These are phyloP conservation scores for Chirona hameri DNA, from an alignment of 2,888 invertebrate genomes.

Conservation along the genomic window DNA sequence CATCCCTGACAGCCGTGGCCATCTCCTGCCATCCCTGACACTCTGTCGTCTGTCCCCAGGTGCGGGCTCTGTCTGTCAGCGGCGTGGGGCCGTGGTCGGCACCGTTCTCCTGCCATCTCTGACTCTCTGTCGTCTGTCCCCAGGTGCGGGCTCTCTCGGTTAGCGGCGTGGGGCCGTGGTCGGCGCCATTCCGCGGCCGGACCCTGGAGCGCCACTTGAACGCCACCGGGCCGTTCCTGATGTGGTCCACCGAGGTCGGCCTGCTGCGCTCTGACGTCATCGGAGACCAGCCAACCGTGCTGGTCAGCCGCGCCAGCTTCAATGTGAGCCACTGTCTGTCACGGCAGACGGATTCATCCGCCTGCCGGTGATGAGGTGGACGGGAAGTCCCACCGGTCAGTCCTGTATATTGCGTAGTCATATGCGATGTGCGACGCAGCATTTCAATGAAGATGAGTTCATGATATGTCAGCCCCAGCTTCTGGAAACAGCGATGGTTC, in stretches of 20 bases:
- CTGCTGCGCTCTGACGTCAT: conserved; percentile 76
- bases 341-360: not conserved
- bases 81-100: conserved; percentile 78
- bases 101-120: no score
- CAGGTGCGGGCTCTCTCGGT: conserved; percentile 58
- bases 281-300: conserved; percentile 67
- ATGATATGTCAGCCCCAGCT: no score
- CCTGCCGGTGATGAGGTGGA: no score
- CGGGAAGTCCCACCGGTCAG: no score
- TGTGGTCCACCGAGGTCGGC: conserved; percentile 73
- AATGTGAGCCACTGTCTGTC: conserved; percentile 46
- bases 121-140: no score
- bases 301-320: conserved; percentile 61
- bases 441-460: no score
- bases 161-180: conserved; percentile 72
- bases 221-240: conserved; percentile 38
- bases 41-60: no score
- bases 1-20: no score
- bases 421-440: no score
- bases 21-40: no score
- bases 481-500: no score
- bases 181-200: conserved; percentile 66
- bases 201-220: conserved; percentile 49
- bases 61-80: conserved; percentile 60
- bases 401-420: no score